Conservation (phyloP, 2,113 vertebrate genomes). For the Cavia aperea region DNA sequence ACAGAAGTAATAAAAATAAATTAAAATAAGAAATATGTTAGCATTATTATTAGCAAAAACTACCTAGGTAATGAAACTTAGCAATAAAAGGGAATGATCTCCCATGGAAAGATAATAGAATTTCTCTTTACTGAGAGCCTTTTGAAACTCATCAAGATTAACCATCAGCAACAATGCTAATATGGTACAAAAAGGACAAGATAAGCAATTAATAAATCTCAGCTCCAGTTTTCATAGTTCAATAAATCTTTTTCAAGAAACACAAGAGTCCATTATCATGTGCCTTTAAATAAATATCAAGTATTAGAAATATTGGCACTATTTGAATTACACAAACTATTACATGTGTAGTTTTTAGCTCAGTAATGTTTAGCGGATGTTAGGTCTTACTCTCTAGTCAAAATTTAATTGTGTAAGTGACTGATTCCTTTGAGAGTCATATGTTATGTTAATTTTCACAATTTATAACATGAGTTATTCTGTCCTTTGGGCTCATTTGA, state of each 20-base stretch:
- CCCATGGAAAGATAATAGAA: slow-evolving; percentile 22
- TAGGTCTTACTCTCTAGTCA: neutral
- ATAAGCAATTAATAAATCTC: neutral
- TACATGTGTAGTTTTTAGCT: slow-evolving; percentile 33
- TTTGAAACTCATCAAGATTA: slow-evolving; percentile 33
- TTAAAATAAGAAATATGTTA: slow-evolving; percentile 17
- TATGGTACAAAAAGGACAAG: neutral
- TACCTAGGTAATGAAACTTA: slow-evolving; percentile 41
- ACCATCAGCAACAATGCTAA: neutral
- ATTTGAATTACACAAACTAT: slow-evolving; percentile 35
- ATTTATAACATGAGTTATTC: neutral
- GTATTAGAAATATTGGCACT: neutral
- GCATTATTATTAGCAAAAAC: slow-evolving; percentile 37
- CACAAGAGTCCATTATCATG: neutral
- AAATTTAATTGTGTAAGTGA: slow-evolving; percentile 20
- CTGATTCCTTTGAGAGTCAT: neutral
- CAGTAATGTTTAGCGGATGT: slow-evolving; percentile 1
- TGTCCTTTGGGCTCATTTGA: neutral
- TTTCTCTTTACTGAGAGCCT: slow-evolving; percentile 7
- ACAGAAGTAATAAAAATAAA: slow-evolving; percentile 40
- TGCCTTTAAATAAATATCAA: neutral
- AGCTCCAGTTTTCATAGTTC: neutral
- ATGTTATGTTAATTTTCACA: slow-evolving; percentile 43
- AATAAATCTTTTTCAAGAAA: slow-evolving; percentile 45
- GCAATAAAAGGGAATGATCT: slow-evolving; percentile 37